Conservation (phyloP, 1,140 invertebrate genomes). For the Drosophila varians region DNA sequence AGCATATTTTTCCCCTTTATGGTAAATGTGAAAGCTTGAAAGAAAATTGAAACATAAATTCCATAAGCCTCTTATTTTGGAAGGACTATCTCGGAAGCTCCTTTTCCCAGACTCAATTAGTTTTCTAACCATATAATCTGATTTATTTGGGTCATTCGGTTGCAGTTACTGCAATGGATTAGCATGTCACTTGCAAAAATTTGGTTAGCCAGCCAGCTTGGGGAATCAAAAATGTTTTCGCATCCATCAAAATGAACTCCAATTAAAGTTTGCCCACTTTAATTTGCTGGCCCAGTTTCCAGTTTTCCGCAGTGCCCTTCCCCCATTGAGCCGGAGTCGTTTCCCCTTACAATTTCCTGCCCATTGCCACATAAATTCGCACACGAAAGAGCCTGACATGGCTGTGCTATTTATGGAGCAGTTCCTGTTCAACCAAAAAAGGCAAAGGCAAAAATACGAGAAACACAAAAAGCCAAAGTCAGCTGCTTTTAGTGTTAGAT, state of each 20-base stretch:
- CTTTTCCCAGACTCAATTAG: background rate
- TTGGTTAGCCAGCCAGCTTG: background rate
- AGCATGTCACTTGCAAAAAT: constrained; percentile 23
- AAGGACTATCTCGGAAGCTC: background rate
- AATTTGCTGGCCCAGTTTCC: constrained; percentile 57
- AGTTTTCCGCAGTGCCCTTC: constrained; percentile 12
- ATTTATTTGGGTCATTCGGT: background rate
- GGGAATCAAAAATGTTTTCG: constrained; percentile 6
- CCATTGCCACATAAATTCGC: constrained; percentile 69
- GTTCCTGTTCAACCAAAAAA: constrained; percentile 60
- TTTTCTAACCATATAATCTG: background rate
- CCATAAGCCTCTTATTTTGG: background rate
- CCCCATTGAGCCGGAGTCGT: constrained; percentile 1
- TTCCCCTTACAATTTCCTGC: constrained; percentile 66
- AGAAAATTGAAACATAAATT: background rate
- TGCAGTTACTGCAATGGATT: constrained; percentile 1
- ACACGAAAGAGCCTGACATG: constrained; percentile 61
- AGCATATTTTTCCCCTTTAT: too few species aligned
- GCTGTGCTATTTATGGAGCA: constrained; percentile 72
- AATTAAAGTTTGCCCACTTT: constrained; percentile 71
- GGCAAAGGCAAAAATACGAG: constrained; percentile 33
- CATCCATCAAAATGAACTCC: constrained; percentile 48
- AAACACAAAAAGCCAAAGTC: constrained; percentile 57
- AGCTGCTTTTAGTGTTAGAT: constrained; percentile 55
- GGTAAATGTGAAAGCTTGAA: background rate